Evolutionary conservation across 53 echinoderm and acorn worm genomes (phyloP).

Genomic region (Pentamera pediparva): DNA sequence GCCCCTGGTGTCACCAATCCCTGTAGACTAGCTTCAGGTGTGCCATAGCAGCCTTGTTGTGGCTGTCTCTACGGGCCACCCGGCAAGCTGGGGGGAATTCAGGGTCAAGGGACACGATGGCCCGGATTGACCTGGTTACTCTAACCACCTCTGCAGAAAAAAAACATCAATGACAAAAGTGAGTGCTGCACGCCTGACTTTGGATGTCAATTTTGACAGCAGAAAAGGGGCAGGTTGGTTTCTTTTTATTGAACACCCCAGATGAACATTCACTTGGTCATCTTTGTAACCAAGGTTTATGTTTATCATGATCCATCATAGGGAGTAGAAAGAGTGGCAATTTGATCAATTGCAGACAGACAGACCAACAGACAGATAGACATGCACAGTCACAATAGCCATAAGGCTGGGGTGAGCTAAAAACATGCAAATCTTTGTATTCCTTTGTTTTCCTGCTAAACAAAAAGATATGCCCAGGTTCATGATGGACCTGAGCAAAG

Average conservation of each 20-base stretch:
- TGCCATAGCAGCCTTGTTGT: constrained; percentile 72
- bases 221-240: too few species aligned
- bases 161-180: background rate
- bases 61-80: constrained; percentile 70
- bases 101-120: constrained; percentile 69
- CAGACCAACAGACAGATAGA: too few species aligned
- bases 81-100: constrained; percentile 91
- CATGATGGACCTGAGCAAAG: too few species aligned
- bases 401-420: too few species aligned
- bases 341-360: too few species aligned
- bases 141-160: background rate
- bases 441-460: too few species aligned
- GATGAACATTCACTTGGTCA: background rate
- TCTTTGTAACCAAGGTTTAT: background rate
- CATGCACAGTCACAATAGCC: too few species aligned
- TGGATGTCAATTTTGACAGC: too few species aligned
- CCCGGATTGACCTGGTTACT: constrained; percentile 2
- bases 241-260: background rate
- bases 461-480: too few species aligned
- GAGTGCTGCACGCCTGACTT: too few species aligned
- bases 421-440: too few species aligned
- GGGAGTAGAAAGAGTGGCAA: too few species aligned
- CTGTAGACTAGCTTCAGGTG: constrained; percentile 77
- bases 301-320: background rate
- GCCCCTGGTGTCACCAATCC: constrained; percentile 78